Evolutionary conservation across 1,140 invertebrate genomes (phyloP).

Genomic region (Pogonomyrmex barbatus): DNA sequence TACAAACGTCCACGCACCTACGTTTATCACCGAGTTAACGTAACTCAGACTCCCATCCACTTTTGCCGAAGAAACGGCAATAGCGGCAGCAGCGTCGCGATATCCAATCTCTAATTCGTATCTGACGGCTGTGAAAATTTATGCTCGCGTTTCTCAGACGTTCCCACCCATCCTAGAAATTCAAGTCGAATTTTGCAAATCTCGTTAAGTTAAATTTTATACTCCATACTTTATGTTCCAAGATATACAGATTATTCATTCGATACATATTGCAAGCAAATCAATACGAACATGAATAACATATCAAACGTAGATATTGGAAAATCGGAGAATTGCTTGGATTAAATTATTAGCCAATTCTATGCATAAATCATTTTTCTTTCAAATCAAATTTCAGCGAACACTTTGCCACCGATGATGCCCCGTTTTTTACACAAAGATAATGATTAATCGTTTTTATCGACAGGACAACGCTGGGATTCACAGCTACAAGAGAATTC

Average conservation of each 20-base stretch:
- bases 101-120: constrained; percentile 60
- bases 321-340: not conserved
- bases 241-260: not conserved
- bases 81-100: constrained; percentile 32
- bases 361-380: constrained; percentile 19
- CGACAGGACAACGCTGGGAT: constrained; percentile 38
- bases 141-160: constrained; percentile 36
- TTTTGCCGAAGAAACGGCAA: constrained; percentile 58
- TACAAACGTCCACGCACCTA: not conserved
- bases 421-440: constrained; percentile 11
- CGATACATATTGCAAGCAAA: not conserved
- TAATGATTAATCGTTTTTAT: constrained; percentile 61
- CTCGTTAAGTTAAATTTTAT: constrained; percentile 5
- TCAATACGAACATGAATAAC: constrained; percentile 9
- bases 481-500: constrained; percentile 56
- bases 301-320: not conserved
- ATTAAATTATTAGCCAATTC: constrained; percentile 33
- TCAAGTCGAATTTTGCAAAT: constrained; percentile 23
- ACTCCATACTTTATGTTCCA: not conserved
- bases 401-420: not conserved
- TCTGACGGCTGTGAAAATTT: constrained; percentile 47
- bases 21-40: constrained; percentile 62
- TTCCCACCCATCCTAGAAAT: not conserved
- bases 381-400: not conserved
- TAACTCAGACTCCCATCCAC: constrained; percentile 53